Base-by-base conservation (phyloP, 2,797 vertebrate species). In the Acanthurus lineatus region DNA sequence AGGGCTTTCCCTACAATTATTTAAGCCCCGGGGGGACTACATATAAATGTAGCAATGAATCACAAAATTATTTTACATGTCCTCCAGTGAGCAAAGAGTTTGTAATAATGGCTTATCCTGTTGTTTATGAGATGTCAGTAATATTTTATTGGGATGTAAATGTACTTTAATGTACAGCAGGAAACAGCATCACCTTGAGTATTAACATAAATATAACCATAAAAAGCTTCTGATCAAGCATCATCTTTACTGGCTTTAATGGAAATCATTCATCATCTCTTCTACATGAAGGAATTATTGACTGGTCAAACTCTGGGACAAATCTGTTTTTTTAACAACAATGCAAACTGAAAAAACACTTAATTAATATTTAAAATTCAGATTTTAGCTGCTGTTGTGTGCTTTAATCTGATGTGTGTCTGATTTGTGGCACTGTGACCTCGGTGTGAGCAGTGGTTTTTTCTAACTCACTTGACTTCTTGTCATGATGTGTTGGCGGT, bases 1-100 rank as follows among this genome's bases (percentile, higher is more conserved):
- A 20, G 69, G 65, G 22, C 22, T 58, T 76, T 63, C 10, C 14
- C 12, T 58, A 42, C 47, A 72, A 68, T 74, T 25, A 72, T 28
- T 20, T n/a, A 19, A 76, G 51, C 38, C 44, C 44, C 51, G 72
- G 20, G 69, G 62, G 32, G 63, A 68, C 0, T 0, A 49, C 53
- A 70, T 47, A 64, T 20, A 44, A 22, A 32, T 10, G 14, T 5
- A 47, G 15, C 14, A 19, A 9, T 28, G 17, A 10, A 9, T 15
- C 44, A 4, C 57, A 28, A n/a, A 42, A 67, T 67, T 12, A 32
- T 38, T 48, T 15, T 15, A 12, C 25, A 32, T 38, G 15, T 38
- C 15, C 35, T 20, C 15, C 10, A 14, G 9, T n/a, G n/a, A 35
- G 1, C n/a, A 22, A 57, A 20, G 0, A 0, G n/a, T 48, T 56